Evolutionary conservation across 53 echinoderm and acorn worm genomes (phyloP).

Genomic region (Henricia sp.): DNA sequence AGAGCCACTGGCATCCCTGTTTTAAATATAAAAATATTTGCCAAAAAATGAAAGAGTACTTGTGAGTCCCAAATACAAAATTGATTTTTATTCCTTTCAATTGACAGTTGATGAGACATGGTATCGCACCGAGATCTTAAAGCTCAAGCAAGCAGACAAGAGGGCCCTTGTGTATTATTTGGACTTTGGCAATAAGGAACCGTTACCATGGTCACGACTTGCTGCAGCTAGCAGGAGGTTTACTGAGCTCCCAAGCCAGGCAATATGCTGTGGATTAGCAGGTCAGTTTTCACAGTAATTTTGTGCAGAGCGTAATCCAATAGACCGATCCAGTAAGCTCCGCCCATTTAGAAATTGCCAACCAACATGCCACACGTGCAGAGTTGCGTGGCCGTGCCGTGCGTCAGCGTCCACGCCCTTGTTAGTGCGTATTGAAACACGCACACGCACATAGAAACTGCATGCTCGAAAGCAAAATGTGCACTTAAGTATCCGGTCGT

Average conservation of each 20-base stretch:
- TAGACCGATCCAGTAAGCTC: no score
- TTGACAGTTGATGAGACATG: constrained; percentile 31
- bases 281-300: neutral
- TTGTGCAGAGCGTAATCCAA: neutral
- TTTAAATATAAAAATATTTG: neutral
- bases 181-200: constrained; percentile 70
- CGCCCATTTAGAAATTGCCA: no score
- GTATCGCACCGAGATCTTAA: constrained; percentile 58
- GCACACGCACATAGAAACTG: no score
- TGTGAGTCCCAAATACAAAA: neutral
- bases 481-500: no score
- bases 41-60: no score
- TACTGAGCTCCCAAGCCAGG: constrained; percentile 29
- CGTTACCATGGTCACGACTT: constrained; percentile 32
- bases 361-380: no score
- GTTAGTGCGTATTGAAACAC: no score
- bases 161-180: constrained; percentile 44
- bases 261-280: constrained; percentile 27
- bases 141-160: constrained; percentile 10
- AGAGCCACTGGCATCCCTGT: neutral
- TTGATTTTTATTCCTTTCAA: neutral
- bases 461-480: no score
- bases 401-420: no score
- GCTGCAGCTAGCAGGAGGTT: neutral
- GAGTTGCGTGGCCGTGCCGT: no score